Percentiles rank a stretch among this genome's conserved stretches.
These are phyloP conservation scores for Kryptopterus vitreolus DNA, from an alignment of 2,797 vertebrate genomes.

Conservation along the genomic window DNA sequence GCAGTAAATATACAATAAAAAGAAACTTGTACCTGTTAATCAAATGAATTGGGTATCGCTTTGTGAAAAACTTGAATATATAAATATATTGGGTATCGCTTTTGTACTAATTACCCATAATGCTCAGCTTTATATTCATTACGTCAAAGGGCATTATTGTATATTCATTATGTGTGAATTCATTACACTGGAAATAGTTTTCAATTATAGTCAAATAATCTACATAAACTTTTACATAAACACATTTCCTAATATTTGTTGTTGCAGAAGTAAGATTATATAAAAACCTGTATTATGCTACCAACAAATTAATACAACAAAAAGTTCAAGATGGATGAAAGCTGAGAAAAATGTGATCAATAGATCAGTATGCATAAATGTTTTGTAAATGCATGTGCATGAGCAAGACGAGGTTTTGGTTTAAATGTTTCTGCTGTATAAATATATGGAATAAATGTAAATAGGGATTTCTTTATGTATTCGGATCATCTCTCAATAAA, in stretches of 20 bases:
- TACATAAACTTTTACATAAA: no score
- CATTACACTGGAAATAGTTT: background rate
- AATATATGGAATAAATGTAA: background rate
- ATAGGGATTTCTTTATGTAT: background rate
- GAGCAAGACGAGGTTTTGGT: background rate
- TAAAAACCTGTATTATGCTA: background rate
- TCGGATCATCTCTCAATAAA: background rate
- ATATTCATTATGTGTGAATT: background rate
- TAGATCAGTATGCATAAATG: background rate
- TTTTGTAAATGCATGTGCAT: background rate
- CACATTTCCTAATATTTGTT: background rate
- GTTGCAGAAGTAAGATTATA: background rate
- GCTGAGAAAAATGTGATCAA: conserved; percentile 24
- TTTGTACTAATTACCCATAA: no score
- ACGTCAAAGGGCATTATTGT: no score
- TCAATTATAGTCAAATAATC: background rate
- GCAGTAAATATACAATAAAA: background rate
- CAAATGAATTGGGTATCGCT: no score
- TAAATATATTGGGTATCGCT: no score
- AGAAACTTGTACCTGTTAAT: background rate
- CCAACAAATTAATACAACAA: no score
- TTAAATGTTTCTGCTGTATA: background rate
- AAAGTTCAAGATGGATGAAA: conserved; percentile 11
- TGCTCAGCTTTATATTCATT: no score
- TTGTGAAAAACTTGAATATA: no score